Base-by-base conservation (phyloP, 2,797 vertebrate species). In the Neomorphus geoffroyi region DNA sequence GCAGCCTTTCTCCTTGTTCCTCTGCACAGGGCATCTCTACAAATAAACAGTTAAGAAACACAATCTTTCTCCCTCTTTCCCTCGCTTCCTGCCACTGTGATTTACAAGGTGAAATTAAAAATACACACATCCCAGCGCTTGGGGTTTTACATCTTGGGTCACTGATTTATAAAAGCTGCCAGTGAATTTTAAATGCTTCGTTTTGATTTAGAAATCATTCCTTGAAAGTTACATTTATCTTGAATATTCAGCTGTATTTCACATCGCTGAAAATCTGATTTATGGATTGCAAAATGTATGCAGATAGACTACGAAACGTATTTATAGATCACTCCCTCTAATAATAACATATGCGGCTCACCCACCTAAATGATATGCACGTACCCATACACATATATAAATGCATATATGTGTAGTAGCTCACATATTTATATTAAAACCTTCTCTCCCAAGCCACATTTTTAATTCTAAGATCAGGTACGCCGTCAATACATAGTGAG, bases 191-290 rank as follows among this genome's bases (percentile, higher is more conserved):
- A 88, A 96, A 75, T 6, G 37, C 61, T 88, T 13, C 8, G 26
- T 27, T 91, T 90, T 94, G 88, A 89, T 89, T 93, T 83, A 95
- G 91, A 96, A 90, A 92, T 89, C 74, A 43, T 4, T 41, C 71
- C 73, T 70, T 18, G 23, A 43, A 93, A 83, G 88, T 60, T 67
- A 75, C 26, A 53, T 93, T 92, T 95, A 91, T 92, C 91, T 90
- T 70, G 6, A 71, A 67, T 80, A 74, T 70, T 94, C 90, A 84
- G 53, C 79, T 64, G 73, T 8, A 30, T 39, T 39, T 35, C 51
- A 51, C 60, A 37, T 30, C 71, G 7, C 58, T 28, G 16, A 24
- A 74, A 86, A 69, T 50, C 65, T 95, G 93, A 97, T 95, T 96
- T 93, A 92, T 23, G 89, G 71, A 16, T 53, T 88, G 78, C 74